Conservation (phyloP, 1,140 invertebrate genomes). For the Drosophila rufa region DNA sequence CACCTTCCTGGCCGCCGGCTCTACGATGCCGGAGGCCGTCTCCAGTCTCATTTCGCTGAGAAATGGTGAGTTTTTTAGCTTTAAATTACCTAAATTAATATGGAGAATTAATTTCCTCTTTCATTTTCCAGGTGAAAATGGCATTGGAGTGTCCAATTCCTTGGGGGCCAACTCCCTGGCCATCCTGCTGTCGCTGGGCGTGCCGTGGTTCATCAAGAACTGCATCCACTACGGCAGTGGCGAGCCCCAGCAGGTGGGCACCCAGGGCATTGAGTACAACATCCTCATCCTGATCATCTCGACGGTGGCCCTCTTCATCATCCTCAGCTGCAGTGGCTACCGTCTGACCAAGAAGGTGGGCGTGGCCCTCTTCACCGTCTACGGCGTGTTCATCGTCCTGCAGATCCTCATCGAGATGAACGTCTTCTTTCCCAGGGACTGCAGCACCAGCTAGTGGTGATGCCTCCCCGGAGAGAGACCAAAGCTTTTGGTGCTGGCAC, state of each 20-base stretch:
- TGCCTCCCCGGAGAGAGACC: background rate
- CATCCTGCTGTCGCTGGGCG: constrained; percentile 93
- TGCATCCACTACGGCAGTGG: constrained; percentile 84
- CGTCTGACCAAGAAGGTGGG: constrained; percentile 87
- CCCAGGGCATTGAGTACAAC: constrained; percentile 87
- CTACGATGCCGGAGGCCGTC: constrained; percentile 95
- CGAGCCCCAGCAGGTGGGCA: constrained; percentile 79
- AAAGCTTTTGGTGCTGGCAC: constrained; percentile 38
- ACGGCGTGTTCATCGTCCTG: constrained; percentile 86
- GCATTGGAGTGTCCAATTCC: constrained; percentile 94
- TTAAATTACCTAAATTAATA: too few species aligned
- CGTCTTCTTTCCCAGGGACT: constrained; percentile 78
- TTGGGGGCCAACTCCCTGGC: constrained; percentile 94
- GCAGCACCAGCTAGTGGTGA: constrained; percentile 48
- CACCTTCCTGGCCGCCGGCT: constrained; percentile 94
- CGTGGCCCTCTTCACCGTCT: constrained; percentile 87
- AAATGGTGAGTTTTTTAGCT: constrained; percentile 87
- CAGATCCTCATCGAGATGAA: constrained; percentile 84
- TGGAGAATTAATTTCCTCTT: too few species aligned
- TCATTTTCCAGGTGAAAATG: constrained; percentile 89
- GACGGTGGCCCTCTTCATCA: constrained; percentile 87
- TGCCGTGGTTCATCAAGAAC: constrained; percentile 93
- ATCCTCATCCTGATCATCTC: constrained; percentile 87
- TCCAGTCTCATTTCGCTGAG: constrained; percentile 93
- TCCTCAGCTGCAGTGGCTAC: constrained; percentile 87